Percentiles rank a stretch among this genome's conserved stretches.
Evolutionary conservation across 2,113 vertebrate genomes (phyloP).

Genomic region (Thamnaconus septentrionalis): DNA sequence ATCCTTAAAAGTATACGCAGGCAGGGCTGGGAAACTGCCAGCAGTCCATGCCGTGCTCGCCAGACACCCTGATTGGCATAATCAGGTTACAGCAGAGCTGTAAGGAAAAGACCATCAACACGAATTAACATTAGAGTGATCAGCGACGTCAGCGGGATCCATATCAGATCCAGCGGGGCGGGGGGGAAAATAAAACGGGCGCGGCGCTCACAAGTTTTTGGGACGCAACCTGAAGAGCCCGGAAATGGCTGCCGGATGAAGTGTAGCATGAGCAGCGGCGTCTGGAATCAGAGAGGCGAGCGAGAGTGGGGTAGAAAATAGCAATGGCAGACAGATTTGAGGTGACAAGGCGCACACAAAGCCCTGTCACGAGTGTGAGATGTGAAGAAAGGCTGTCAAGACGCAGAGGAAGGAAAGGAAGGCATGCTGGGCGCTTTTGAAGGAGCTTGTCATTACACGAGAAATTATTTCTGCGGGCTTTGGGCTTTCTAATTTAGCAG

Average conservation of each 20-base stretch:
- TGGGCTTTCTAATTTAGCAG: constrained; percentile 68
- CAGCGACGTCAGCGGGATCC: constrained; percentile 41
- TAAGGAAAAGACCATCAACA: constrained; percentile 72
- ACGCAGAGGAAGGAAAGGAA: constrained; percentile 51
- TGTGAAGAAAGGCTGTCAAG: constrained; percentile 71
- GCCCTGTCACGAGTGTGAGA: constrained; percentile 63
- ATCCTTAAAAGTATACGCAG: background rate
- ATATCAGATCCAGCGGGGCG: constrained; percentile 6
- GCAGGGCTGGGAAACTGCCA: constrained; percentile 26
- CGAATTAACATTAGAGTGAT: constrained; percentile 72
- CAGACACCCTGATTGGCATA: constrained; percentile 79
- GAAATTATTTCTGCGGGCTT: constrained; percentile 65
- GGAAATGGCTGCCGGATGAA: constrained; percentile 52
- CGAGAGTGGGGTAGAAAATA: constrained; percentile 40
- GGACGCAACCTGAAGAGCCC: constrained; percentile 42
- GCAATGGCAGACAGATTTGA: constrained; percentile 59
- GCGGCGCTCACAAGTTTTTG: constrained; percentile 4
- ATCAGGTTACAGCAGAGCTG: constrained; percentile 75
- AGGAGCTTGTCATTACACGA: constrained; percentile 72
- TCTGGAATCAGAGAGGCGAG: constrained; percentile 22
- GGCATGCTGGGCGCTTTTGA: constrained; percentile 66
- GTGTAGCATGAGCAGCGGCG: constrained; percentile 49
- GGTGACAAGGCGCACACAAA: constrained; percentile 71
- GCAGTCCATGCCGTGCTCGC: constrained; percentile 55
- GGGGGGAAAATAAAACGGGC: constrained; percentile 15